Evolutionary conservation across 2,113 vertebrate genomes (phyloP).

Genomic region (Haemorhous mexicanus): DNA sequence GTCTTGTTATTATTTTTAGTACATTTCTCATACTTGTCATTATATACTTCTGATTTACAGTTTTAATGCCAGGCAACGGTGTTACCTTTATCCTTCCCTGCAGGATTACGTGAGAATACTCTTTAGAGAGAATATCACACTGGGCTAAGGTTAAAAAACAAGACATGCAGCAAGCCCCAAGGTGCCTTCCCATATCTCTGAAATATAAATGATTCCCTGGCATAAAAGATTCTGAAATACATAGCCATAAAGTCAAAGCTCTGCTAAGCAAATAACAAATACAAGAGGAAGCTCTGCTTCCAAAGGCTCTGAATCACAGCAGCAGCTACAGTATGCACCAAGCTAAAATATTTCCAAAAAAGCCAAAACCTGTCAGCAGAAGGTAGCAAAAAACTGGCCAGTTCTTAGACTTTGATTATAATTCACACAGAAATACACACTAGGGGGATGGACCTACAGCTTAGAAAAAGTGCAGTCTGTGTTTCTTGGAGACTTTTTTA

Average conservation of each 20-base stretch:
- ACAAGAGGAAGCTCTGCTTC: constrained; percentile 44
- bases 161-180: constrained; percentile 41
- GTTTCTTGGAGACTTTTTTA: constrained; percentile 21
- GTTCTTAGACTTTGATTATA: not conserved
- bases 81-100: constrained; percentile 33
- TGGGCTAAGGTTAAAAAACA: constrained; percentile 49
- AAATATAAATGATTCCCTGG: constrained; percentile 49
- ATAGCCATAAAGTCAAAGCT: constrained; percentile 59
- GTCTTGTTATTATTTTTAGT: constrained; percentile 48
- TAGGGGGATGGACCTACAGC: not conserved
- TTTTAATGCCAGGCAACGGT: constrained; percentile 33
- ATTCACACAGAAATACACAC: constrained; percentile 26
- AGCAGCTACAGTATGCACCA: not conserved
- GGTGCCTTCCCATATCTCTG: constrained; percentile 7
- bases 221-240: constrained; percentile 64
- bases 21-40: not conserved
- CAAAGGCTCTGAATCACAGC: constrained; percentile 51
- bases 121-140: constrained; percentile 28
- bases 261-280: constrained; percentile 68
- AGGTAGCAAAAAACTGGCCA: not conserved
- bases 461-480: not conserved
- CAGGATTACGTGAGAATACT: constrained; percentile 41
- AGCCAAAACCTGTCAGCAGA: constrained; percentile 13
- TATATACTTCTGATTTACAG: constrained; percentile 41
- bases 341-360: constrained; percentile 33